Conservation (phyloP, 35 echinoderm and acorn worm genomes). For the Lytechinus variegatus region DNA sequence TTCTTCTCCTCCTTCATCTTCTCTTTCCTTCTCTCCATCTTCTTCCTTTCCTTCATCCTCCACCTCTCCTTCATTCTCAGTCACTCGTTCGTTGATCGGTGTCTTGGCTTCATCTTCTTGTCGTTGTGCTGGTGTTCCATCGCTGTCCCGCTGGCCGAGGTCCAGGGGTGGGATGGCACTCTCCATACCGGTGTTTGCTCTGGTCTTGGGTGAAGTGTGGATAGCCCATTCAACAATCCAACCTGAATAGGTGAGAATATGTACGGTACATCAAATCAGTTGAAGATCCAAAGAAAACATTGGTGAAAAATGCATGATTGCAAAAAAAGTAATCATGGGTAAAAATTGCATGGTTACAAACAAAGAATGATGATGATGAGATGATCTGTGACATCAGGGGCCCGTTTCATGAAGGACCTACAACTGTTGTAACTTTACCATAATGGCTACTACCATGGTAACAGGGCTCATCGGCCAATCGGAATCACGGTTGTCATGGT, state of each 20-base stretch:
- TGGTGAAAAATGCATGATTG: too few relatives aligned
- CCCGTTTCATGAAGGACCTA: too few relatives aligned
- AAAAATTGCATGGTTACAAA: too few relatives aligned
- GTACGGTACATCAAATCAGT: too few relatives aligned
- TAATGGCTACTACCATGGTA: too few relatives aligned
- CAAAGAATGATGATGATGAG: too few relatives aligned
- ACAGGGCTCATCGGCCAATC: too few relatives aligned
- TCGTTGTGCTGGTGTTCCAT: constrained; percentile 26
- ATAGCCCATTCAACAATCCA: constrained; percentile 99
- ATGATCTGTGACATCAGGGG: too few relatives aligned
- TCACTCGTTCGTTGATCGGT: constrained; percentile 20
- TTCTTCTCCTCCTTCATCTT: constrained; percentile 23
- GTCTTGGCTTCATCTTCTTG: constrained; percentile 37
- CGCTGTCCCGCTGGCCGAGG: constrained; percentile 21
- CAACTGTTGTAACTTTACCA: too few relatives aligned
- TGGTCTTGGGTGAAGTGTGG: constrained; percentile 59
- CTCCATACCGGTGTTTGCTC: constrained; percentile 61
- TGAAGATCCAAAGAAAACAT: too few relatives aligned
- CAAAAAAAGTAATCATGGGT: too few relatives aligned
- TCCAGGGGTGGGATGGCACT: constrained; percentile 3
- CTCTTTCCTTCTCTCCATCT: constrained; percentile 36
- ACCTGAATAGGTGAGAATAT: constrained; percentile 40
- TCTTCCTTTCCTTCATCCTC: constrained; percentile 58
- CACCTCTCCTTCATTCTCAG: constrained; percentile 49
- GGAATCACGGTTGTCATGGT: too few relatives aligned